Conservation (phyloP, 2,113 vertebrate genomes). For the Dicaeum eximium region DNA sequence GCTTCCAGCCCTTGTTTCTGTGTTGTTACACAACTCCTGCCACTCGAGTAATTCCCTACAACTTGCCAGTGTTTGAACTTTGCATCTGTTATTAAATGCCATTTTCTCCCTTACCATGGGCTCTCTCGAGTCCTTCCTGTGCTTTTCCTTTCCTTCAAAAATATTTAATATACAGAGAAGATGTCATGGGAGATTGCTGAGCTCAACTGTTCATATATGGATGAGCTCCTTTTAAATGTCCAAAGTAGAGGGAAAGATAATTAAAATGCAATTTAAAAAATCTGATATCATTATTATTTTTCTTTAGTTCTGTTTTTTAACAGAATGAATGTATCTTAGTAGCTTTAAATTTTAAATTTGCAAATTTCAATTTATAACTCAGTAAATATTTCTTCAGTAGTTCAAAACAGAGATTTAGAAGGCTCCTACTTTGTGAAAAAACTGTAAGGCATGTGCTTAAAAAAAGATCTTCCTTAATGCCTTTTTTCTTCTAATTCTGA, state of each 20-base stretch:
- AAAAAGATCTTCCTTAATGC: background rate
- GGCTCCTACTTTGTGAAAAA: background rate
- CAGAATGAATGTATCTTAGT: background rate
- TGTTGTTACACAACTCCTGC: background rate
- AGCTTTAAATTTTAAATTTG: background rate
- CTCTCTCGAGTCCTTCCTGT: background rate
- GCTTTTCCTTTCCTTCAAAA: background rate
- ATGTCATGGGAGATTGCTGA: background rate
- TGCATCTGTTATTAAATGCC: background rate
- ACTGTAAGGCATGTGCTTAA: background rate
- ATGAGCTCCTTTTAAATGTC: background rate
- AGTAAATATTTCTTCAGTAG: background rate
- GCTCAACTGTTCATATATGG: background rate
- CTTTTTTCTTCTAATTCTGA: background rate
- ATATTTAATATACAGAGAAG: background rate
- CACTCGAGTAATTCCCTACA: background rate
- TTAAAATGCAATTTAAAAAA: background rate
- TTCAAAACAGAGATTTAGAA: background rate
- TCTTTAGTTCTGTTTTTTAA: background rate
- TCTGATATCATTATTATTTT: background rate
- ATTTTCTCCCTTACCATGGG: background rate
- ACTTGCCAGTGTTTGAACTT: background rate
- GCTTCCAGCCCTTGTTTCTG: background rate
- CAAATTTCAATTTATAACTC: background rate
- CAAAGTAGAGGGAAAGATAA: background rate